Evolutionary conservation across 2,888 invertebrate genomes (phyloP), one percentile per base, ranked within the genome.

Genomic region (Tyria jacobaeae): DNA sequence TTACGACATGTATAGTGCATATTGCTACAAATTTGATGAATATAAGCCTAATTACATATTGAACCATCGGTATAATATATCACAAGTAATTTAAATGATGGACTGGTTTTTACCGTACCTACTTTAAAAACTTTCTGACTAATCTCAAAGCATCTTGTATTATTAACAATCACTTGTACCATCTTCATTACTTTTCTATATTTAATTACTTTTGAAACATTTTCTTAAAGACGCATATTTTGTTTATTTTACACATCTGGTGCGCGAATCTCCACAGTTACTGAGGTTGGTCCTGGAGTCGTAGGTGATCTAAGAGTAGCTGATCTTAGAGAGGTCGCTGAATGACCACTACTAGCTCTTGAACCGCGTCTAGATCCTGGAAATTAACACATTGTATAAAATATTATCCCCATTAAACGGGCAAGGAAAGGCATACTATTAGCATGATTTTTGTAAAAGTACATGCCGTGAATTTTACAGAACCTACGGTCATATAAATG

Each of bases 231-330:
- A 55, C 47, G 56, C 62, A 62, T 51, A 27, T 62, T 64, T 59
- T 60, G 37, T 59, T 61, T 5, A 49, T 64, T 83, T 85, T 95
- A 95, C 77, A 94, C 90, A 80, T 95, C 95, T 70, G 96, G 95
- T 79, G 96, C 96, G 80, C 96, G 95, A 78, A 97, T 96, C 92
- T 97, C 97, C 60, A 97, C 96, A 71, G 96, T 97, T 68, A 97
- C 96, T 83, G 93, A 93, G 17, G 93, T 91, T 2, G 93, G 94
- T 44, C 93, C 92, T 0, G 90, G 86, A 0, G 90, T 79, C 15
- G 90, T 93, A 1, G 91, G 93, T 15, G 91, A 93, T 44, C 87
- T 88, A 21, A 88, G 89, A 75, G 83, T 96, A 67, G 95, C 96
- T 61, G 96, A 96, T 78, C 96, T 95, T 73, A 95, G 89, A 31